Base-by-base conservation (phyloP, 2,888 invertebrate species). In the Leptinotarsa juncta region DNA sequence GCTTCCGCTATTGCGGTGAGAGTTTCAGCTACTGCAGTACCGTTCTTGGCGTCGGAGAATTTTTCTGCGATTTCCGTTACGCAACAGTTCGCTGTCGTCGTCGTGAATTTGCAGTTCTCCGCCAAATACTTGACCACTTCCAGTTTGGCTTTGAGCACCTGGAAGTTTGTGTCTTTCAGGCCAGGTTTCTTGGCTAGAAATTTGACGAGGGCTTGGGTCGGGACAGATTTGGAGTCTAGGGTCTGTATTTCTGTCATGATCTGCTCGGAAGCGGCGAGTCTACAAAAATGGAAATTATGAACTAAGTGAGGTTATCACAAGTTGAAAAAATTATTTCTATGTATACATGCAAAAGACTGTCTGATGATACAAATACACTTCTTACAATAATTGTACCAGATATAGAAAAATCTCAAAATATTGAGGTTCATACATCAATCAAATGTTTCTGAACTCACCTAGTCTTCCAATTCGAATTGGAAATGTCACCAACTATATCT, bases 151-250 rank as follows among this genome's bases (percentile, higher is more conserved):
- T 96, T 97, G 68, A 97, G 87, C 16, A 96, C 97, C 90, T 97
- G 97, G 78, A 97, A 96, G 86, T 97, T 97, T 75, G 94, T 97
- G 84, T 97, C 97, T 85, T 96, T 93, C 0, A 94, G 87, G 0
- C 97, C 97, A 0, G 97, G 97, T 85, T 97, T 97, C 83, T 92
- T 94, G 79, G 92, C 92, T 18, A 96, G 84, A 3, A 92, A 91
- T 71, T 94, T 91, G 48, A 95, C 91, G 48, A 97, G 85, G 0
- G 95, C 92, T 87, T 97, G 97, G 0, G 94, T 91, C 0, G 93
- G 91, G 3, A 93, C 89, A 50, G 92, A 92, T 70, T 90, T 90
- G 2, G 90, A 85, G 49, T 93, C 92, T 81, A 93, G 90, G 3
- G 90, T 90, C 81, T 91, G 91, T 1, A 95, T 86, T 32, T 90